Evolutionary conservation across 2,888 invertebrate species (phyloP).

Genomic region (Clunio marinus): DNA sequence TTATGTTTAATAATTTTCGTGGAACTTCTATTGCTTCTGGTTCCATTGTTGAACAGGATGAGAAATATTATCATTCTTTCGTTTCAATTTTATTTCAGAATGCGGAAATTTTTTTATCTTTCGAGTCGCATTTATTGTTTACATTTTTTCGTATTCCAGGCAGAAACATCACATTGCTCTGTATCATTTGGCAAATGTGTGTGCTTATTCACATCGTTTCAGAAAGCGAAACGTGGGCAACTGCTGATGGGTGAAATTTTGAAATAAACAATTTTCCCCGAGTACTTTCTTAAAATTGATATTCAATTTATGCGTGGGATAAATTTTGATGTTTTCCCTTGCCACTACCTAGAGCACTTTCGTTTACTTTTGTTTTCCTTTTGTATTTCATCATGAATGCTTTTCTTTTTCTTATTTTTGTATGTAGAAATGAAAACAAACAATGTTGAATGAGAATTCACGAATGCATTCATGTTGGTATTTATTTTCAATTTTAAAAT

Average conservation of each 20-base stretch:
- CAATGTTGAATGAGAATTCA: too few species aligned
- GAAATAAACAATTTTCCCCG: neutral
- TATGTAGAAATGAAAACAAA: too few species aligned
- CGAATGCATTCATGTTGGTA: too few species aligned
- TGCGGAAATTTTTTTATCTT: neutral
- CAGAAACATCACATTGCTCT: neutral
- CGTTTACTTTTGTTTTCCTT: too few species aligned
- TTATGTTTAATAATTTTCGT: neutral
- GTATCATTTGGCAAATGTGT: conserved; percentile 21
- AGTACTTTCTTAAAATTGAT: neutral
- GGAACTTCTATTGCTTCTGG: neutral
- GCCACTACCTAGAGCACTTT: too few species aligned
- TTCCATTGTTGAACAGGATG: too few species aligned
- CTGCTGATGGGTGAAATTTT: neutral
- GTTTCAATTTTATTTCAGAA: too few species aligned
- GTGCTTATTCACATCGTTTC: neutral
- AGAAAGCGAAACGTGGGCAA: neutral
- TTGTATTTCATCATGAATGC: too few species aligned
- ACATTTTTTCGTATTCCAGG: neutral
- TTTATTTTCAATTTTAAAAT: too few species aligned
- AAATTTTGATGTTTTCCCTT: too few species aligned
- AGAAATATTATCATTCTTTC: too few species aligned
- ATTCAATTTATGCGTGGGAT: neutral
- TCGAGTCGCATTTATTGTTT: neutral
- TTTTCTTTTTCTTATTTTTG: too few species aligned